Conservation (phyloP, 2,888 invertebrate genomes). For the Lithophane ornitopus region DNA sequence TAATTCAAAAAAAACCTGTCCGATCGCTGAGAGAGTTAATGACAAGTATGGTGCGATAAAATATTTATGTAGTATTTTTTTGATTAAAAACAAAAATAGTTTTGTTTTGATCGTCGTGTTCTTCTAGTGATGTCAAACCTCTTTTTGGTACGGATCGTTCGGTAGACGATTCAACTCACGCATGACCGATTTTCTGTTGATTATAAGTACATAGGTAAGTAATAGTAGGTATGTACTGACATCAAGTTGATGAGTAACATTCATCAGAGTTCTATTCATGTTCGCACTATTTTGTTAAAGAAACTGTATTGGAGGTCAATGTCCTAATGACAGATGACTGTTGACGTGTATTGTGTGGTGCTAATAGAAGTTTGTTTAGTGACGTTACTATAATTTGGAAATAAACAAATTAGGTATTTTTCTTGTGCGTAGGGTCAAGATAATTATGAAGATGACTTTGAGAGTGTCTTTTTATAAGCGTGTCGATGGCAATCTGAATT, state of each 20-base stretch:
- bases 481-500: too few relatives aligned
- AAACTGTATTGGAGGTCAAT: conserved; percentile 49
- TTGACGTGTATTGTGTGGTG: conserved; percentile 20
- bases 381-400: neutral
- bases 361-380: neutral
- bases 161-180: neutral
- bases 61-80: too few relatives aligned
- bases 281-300: conserved; percentile 36
- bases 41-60: too few relatives aligned
- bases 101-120: too few relatives aligned
- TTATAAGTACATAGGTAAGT: conserved; percentile 33
- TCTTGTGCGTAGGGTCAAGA: too few relatives aligned
- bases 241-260: conserved; percentile 53
- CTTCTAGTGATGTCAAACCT: too few relatives aligned
- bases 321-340: conserved; percentile 39
- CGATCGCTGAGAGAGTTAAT: too few relatives aligned
- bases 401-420: neutral
- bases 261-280: conserved; percentile 62
- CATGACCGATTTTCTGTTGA: conserved; percentile 31
- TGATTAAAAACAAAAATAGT: too few relatives aligned
- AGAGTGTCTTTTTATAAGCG: too few relatives aligned
- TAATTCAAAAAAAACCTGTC: too few relatives aligned
- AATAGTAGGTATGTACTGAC: conserved; percentile 37
- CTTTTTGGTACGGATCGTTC: neutral
- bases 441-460: too few relatives aligned